A percentile compares a stretch with the other conserved stretches of the same genome.
These are phyloP conservation scores for Pseudomyrmex dendroicus DNA, from an alignment of 1,140 invertebrate genomes.

Conservation along the genomic window DNA sequence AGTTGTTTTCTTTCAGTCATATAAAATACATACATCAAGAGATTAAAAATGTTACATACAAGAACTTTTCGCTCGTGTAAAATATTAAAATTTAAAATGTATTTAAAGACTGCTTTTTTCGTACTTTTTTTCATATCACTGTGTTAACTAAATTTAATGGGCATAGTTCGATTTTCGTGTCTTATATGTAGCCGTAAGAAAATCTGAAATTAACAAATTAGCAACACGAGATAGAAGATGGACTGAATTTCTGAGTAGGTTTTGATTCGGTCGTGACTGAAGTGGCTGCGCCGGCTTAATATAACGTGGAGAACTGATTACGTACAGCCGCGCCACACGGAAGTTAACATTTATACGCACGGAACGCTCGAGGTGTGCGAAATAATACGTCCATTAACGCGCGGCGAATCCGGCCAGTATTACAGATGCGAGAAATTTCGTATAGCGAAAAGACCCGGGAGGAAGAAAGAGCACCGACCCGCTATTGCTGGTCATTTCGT, in stretches of 20 bases:
- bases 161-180: no score
- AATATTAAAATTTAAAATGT: no score
- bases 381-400: conserved; percentile 27
- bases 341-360: conserved; percentile 54
- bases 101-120: no score
- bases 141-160: no score
- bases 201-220: no score
- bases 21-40: not conserved
- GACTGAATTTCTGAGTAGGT: no score
- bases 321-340: conserved; percentile 13
- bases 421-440: conserved; percentile 44
- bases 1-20: not conserved
- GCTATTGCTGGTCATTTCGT: conserved; percentile 44
- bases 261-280: no score
- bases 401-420: not conserved
- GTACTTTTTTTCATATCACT: no score
- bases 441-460: conserved; percentile 6
- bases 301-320: conserved; percentile 44
- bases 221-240: no score
- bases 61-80: no score
- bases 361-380: conserved; percentile 40
- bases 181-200: no score
- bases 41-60: not conserved
- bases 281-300: no score
- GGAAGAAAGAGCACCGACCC: conserved; percentile 15